Evolutionary conservation across 2,888 invertebrate species (phyloP).

Genomic region (Drosophila austrosaltans): DNA sequence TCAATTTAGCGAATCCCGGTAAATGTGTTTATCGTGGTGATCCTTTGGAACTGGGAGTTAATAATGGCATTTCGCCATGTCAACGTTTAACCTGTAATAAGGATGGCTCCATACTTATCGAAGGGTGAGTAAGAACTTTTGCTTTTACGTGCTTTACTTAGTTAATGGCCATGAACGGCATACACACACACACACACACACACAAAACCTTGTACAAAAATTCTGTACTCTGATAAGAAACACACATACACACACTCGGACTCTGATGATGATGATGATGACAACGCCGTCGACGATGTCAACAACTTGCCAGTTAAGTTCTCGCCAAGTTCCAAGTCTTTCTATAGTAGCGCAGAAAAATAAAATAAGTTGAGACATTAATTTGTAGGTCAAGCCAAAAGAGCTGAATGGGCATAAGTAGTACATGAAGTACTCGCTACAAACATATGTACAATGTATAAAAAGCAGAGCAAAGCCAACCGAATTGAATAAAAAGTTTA

Average conservation of each 20-base stretch:
- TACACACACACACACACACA: neutral
- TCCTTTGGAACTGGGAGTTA: slow-evolving; percentile 70
- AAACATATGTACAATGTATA: neutral
- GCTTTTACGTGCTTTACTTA: neutral
- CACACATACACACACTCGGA: slow-evolving; percentile 21
- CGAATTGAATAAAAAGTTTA: slow-evolving; percentile 10
- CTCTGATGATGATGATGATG: slow-evolving; percentile 16
- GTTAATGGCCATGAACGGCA: slow-evolving; percentile 6
- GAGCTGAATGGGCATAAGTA: slow-evolving; percentile 24
- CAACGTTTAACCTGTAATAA: slow-evolving; percentile 79
- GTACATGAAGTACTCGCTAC: slow-evolving; percentile 9
- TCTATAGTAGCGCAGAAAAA: slow-evolving; percentile 31
- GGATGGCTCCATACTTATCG: slow-evolving; percentile 79
- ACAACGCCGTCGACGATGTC: slow-evolving; percentile 35
- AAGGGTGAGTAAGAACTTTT: slow-evolving; percentile 76
- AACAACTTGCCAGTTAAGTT: slow-evolving; percentile 29
- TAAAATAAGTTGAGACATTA: slow-evolving; percentile 17
- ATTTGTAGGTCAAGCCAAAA: slow-evolving; percentile 56
- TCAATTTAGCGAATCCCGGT: slow-evolving; percentile 65
- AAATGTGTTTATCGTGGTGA: slow-evolving; percentile 81
- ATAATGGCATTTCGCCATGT: slow-evolving; percentile 77
- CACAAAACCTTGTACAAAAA: slow-evolving; percentile 7
- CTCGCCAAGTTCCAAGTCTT: slow-evolving; percentile 24
- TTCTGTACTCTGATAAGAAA: slow-evolving; percentile 32
- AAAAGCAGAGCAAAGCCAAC: slow-evolving; percentile 2